Base-by-base conservation (phyloP, 2,113 vertebrate species). In the human (Homo sapiens) region DNA sequence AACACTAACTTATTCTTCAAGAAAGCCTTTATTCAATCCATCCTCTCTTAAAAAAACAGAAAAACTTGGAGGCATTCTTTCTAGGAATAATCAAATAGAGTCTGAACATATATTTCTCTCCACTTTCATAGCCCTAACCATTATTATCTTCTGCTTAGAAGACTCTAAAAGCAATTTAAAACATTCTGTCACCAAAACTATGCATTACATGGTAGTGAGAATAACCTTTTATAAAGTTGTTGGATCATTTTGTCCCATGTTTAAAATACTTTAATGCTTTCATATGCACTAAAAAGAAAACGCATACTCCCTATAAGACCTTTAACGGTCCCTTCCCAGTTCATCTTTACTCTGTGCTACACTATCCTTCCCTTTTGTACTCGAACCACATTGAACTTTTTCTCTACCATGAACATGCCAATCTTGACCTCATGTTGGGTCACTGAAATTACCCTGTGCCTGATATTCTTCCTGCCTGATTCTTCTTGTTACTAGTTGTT, bases 151-250 rank as follows among this genome's bases (percentile, higher is more conserved):
- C 79, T 89, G 48, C 38, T 82, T 93, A 59, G 50, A 83, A 90
- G 59, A 92, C 13, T 82, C 50, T 93, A 73, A 97, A 86, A 90
- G 83, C 32, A 75, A 45, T 27, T 82, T 82, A 89, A 72, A 7
- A 64, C 17, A 76, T 83, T 43, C 22, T 38, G 43, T 82, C 45
- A 92, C 40, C 70, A 57, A 80, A 76, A 82, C 7, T 57, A 38
- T 50, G 9, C 38, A 59, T 90, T 68, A 38, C 16, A 78, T 86
- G 9, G 40, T 25, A 70, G 84, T 4, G 38, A 78, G 64, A 90
- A 92, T 55, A 59, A 66, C 22, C 32, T 86, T 55, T 68, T 22
- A 38, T 30, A 81, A 82, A 92, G 13, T 10, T 89, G 10, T 50
- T 76, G 66, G 17, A 57, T 92, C 57, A 64, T 57, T 86, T 78